Percentiles rank a stretch among this genome's conserved stretches.
Conservation (phyloP, 2,113 vertebrate genomes). For the Arothron firmamentum region DNA sequence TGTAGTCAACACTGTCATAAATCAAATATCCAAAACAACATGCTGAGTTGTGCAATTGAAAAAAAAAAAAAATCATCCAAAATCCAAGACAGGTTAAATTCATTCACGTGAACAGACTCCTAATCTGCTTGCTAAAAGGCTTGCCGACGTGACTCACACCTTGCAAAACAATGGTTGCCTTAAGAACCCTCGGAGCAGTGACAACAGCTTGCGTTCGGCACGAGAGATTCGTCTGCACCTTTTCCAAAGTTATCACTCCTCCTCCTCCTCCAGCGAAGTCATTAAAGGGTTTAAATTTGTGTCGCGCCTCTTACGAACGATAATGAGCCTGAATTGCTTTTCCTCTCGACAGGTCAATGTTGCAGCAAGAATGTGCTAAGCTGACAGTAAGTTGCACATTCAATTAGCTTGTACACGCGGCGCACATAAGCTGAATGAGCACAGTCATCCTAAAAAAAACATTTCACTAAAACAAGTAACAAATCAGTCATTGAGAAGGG, state of each 20-base stretch:
- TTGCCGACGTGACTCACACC: slow-evolving; percentile 27
- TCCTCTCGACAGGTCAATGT: slow-evolving; percentile 3
- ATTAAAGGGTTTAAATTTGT: slow-evolving; percentile 12
- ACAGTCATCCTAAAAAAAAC: background rate
- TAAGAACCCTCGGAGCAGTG: slow-evolving; percentile 24
- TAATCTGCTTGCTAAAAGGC: background rate
- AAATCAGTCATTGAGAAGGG: no score
- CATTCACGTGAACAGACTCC: background rate
- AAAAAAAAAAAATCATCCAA: no score
- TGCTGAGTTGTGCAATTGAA: no score
- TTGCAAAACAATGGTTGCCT: slow-evolving; percentile 34
- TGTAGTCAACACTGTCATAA: no score
- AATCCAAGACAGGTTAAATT: background rate
- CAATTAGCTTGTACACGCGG: background rate
- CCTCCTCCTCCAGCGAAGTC: slow-evolving; percentile 1
- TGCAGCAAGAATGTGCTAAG: background rate
- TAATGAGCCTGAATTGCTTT: slow-evolving; percentile 9
- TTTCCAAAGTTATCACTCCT: slow-evolving; percentile 12
- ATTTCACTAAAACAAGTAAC: no score
- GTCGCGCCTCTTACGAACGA: slow-evolving; percentile 14
- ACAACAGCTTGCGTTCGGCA: slow-evolving; percentile 15
- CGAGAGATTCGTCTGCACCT: slow-evolving; percentile 22
- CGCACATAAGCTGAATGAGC: background rate
- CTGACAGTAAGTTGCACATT: background rate
- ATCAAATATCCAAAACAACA: no score